These are phyloP conservation scores for Cydia splendana DNA, from an alignment of 1,140 invertebrate genomes.

Conservation along the genomic window DNA sequence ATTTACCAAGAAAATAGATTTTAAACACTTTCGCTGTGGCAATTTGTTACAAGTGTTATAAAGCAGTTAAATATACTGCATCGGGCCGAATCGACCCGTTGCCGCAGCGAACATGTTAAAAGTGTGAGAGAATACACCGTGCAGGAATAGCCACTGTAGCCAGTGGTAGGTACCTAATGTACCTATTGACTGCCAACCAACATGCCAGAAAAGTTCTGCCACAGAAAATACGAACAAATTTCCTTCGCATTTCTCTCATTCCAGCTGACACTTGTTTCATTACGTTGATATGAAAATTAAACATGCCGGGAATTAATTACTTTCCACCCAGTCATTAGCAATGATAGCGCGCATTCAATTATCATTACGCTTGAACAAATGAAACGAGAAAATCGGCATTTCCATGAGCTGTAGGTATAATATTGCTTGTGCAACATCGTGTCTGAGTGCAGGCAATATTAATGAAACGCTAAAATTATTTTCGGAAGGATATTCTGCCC, in stretches of 20 bases:
- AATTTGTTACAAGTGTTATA: no score
- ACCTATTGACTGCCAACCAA: background rate
- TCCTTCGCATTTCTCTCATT: background rate
- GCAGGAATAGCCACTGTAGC: background rate
- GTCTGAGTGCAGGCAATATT: background rate
- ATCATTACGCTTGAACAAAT: background rate
- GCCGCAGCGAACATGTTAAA: no score
- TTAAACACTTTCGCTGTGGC: no score
- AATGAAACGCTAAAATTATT: background rate
- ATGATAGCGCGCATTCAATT: constrained; percentile 13
- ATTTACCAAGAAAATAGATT: no score
- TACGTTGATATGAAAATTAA: background rate
- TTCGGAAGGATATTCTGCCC: no score
- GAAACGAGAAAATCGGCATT: background rate
- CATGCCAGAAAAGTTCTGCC: background rate
- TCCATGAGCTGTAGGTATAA: background rate
- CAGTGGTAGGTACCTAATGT: background rate
- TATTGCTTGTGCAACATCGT: background rate
- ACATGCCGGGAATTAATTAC: background rate
- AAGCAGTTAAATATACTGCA: no score
- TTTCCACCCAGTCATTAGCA: background rate
- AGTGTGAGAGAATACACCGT: no score
- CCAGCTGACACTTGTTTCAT: constrained; percentile 15
- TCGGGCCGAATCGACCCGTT: no score
- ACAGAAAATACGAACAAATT: background rate